A percentile compares a stretch with the other conserved stretches of the same genome.
Conservation (phyloP, 1,140 invertebrate genomes). For the Diuraphis noxia region DNA sequence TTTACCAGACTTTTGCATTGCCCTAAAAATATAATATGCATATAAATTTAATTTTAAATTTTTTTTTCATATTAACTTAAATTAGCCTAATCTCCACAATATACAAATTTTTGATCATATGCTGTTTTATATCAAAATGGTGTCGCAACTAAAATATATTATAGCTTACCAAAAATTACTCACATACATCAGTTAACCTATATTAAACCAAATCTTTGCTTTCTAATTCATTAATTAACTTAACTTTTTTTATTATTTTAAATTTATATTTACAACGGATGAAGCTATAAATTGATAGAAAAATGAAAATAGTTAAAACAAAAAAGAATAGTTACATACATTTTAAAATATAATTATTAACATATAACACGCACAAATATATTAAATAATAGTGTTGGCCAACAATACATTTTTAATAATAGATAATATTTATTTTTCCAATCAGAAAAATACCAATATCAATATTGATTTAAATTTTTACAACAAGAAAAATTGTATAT, state of each 20-base stretch:
- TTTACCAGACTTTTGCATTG: slow-evolving; percentile 98
- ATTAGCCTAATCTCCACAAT: background rate
- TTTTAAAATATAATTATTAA: background rate
- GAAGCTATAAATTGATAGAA: background rate
- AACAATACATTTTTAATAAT: too few species aligned
- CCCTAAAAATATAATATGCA: slow-evolving; percentile 65
- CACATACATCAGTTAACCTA: too few species aligned
- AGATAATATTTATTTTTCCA: too few species aligned
- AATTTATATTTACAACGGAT: background rate
- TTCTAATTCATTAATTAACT: background rate
- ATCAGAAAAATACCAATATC: too few species aligned
- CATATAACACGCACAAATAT: background rate
- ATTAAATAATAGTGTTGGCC: too few species aligned
- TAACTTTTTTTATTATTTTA: background rate
- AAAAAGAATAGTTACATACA: background rate
- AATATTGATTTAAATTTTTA: too few species aligned
- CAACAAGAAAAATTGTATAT: too few species aligned
- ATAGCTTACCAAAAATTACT: too few species aligned
- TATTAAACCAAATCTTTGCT: background rate
- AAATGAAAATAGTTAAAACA: background rate
- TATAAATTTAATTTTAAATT: background rate
- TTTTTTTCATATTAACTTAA: too few species aligned
- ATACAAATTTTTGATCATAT: background rate
- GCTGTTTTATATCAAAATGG: background rate
- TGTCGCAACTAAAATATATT: background rate